These are phyloP conservation scores for Mustela nigripes DNA, from an alignment of 2,113 vertebrate genomes.

Conservation along the genomic window DNA sequence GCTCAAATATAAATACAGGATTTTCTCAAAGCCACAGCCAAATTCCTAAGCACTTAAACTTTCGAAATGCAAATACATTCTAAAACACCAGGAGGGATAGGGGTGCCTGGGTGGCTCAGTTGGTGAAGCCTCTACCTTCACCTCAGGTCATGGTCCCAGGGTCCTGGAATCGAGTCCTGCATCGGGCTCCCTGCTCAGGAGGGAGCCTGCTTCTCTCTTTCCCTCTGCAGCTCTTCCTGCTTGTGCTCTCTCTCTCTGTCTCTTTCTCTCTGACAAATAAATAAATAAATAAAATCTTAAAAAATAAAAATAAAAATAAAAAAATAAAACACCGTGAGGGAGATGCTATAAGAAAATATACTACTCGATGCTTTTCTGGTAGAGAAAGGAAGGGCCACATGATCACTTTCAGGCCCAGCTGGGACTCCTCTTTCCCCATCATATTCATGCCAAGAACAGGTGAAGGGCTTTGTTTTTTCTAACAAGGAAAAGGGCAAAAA, in stretches of 20 bases:
- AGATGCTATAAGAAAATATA: background rate
- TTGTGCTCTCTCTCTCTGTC: no score
- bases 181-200: no score
- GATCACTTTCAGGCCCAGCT: background rate
- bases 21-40: conserved; percentile 42
- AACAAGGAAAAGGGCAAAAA: background rate
- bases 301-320: no score
- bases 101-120: no score
- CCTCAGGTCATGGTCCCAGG: no score
- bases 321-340: background rate
- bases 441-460: background rate
- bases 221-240: no score
- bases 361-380: background rate
- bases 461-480: background rate
- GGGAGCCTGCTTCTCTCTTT: no score
- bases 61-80: conserved; percentile 38
- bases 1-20: background rate
- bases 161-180: no score
- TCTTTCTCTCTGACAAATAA: no score
- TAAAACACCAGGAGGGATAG: background rate
- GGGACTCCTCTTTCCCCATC: background rate
- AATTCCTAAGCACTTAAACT: conserved; percentile 7
- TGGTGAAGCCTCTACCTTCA: no score
- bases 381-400: background rate
- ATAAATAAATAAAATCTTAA: no score